Evolutionary conservation across 2,888 invertebrate species (phyloP), one percentile per base, ranked within the genome.

Genomic region (Cloeon dipterum): DNA sequence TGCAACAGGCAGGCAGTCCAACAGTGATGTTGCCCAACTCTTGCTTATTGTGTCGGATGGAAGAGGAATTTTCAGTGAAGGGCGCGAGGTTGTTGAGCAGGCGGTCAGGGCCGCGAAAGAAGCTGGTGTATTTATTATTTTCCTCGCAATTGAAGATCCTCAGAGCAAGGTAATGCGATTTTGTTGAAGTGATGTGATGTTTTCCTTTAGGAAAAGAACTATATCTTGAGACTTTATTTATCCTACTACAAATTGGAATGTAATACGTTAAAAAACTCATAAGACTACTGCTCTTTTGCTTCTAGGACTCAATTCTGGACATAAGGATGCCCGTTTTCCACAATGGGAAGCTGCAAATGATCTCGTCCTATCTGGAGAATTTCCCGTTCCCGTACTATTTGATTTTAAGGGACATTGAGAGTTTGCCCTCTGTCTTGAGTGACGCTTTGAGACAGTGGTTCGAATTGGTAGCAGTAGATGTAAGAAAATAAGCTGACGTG

Each of bases 351-450:
- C 50, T 68, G 13, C 51, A 66, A 4, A 63, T 65, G 34, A 76
- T 89, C 47, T 67, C 69, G 45, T 71, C 78, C 0, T 96, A 96
- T 54, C 71, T 99, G 63, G 93, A 94, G 49, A 70, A 70, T 34
- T 99, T 99, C 58, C 98, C 98, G 1, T 98, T 99, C 57, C 93
- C 94, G 1, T 96, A 88, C 63, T 99, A 98, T 56, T 68, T 98
- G 35, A 79, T 98, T 48, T 66, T 99, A 20, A 62, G 86, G 40
- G 88, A 96, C 51, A 74, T 94, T 48, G 71, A 74, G 42, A 74
- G 78, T 19, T 59, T 99, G 40, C 96, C 98, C 0, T 65, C 70
- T 23, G 85, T 93, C 2, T 62, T 99, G 20, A 86, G 94, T 47
- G 94, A 98, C 55, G 94, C 96, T 1, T 63, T 99, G 42, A 62